These are phyloP conservation scores for Drosophila eohydei DNA, from an alignment of 2,888 invertebrate genomes.

Conservation along the genomic window DNA sequence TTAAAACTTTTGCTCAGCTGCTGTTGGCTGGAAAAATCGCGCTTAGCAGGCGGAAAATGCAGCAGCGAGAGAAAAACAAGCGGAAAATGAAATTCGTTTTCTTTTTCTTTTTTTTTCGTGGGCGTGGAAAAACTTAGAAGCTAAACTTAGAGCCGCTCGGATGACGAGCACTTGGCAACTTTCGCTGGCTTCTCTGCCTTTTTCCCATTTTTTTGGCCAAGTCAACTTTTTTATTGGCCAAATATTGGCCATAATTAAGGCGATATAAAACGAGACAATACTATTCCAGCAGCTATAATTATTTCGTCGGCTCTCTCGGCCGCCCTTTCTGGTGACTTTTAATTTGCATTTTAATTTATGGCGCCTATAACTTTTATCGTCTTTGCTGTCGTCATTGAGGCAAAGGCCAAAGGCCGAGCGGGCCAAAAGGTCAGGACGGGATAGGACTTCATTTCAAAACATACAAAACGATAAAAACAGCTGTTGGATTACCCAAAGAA, in stretches of 20 bases:
- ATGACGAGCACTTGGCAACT: conserved; percentile 49
- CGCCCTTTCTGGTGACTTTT: conserved; percentile 49
- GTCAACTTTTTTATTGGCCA: conserved; percentile 65
- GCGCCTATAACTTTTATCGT: conserved; percentile 73
- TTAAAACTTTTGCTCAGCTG: conserved; percentile 62
- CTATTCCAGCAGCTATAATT: conserved; percentile 48
- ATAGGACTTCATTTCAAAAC: neutral
- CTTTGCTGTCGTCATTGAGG: conserved; percentile 30
- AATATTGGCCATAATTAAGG: conserved; percentile 73
- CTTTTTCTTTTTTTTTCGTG: neutral
- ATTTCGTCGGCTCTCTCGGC: conserved; percentile 36
- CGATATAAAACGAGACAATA: conserved; percentile 51
- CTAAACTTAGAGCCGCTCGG: conserved; percentile 18
- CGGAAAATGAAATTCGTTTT: conserved; percentile 6
- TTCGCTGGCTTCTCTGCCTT: conserved; percentile 10
- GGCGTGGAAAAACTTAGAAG: conserved; percentile 30
- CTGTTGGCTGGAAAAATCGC: conserved; percentile 18
- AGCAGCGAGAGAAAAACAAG: neutral
- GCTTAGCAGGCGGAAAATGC: conserved; percentile 24
- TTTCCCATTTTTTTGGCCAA: conserved; percentile 32
- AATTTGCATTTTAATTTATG: conserved; percentile 78
- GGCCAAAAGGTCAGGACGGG: conserved; percentile 54
- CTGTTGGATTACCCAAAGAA: conserved; percentile 44
- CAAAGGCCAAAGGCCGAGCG: conserved; percentile 19
- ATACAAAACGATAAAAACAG: conserved; percentile 47